These are phyloP conservation scores for Aotus griseimembra DNA, from an alignment of 2,797 vertebrate genomes.

Conservation along the genomic window DNA sequence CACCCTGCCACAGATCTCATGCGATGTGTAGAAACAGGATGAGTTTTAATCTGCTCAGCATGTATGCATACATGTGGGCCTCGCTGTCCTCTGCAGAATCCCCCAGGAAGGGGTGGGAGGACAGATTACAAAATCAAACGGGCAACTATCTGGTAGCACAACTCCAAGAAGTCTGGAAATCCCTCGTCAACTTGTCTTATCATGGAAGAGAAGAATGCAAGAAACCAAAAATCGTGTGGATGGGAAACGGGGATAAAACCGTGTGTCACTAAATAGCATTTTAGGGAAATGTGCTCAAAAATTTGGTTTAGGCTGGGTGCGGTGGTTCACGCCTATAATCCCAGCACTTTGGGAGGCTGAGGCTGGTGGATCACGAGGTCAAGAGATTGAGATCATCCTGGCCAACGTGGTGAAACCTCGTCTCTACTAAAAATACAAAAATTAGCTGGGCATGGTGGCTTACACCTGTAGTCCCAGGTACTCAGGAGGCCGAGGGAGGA, in stretches of 20 bases:
- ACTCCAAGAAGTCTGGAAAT: neutral
- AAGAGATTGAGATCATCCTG: too few species aligned
- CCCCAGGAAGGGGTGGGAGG: constrained; percentile 25
- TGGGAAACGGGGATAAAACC: neutral
- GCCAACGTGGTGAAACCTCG: too few species aligned
- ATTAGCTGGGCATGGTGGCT: too few species aligned
- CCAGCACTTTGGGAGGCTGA: too few species aligned
- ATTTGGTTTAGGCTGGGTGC: neutral
- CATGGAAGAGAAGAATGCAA: neutral
- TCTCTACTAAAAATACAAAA: too few species aligned
- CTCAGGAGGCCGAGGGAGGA: too few species aligned
- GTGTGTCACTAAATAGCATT: neutral
- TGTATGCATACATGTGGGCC: neutral
- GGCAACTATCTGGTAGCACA: neutral
- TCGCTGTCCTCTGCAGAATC: neutral
- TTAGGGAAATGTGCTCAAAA: constrained; percentile 3
- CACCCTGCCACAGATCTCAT: rapidly evolving
- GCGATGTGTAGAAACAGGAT: neutral
- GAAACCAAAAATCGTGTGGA: neutral
- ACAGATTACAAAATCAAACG: constrained; percentile 11
- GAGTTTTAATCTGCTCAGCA: neutral
- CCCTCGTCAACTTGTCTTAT: neutral
- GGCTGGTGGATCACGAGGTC: too few species aligned
- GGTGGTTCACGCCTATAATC: too few species aligned
- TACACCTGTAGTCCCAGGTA: too few species aligned